Conservation (phyloP, 1,140 invertebrate genomes). For the Calephelis nemesis region DNA sequence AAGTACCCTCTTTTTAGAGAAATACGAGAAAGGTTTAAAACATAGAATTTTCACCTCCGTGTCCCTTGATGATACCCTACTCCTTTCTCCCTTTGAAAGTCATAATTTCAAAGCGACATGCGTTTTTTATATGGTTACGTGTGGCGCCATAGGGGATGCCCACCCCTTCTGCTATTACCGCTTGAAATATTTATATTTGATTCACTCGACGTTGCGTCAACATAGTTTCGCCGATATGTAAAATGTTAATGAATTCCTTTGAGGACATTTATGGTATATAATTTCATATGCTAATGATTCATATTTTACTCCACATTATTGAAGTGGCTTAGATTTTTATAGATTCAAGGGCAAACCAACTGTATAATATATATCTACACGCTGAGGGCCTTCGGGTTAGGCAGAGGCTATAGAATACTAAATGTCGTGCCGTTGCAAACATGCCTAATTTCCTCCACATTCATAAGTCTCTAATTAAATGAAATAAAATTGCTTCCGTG, state of each 20-base stretch:
- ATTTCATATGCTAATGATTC: slow-evolving; percentile 11
- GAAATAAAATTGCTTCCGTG: too few relatives aligned
- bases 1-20: too few relatives aligned
- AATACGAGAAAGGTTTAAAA: neutral
- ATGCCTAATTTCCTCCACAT: too few relatives aligned
- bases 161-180: slow-evolving; percentile 49
- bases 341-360: neutral
- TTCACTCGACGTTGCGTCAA: slow-evolving; percentile 34
- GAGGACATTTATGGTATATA: neutral
- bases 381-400: too few relatives aligned
- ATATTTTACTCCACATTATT: neutral
- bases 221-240: slow-evolving; percentile 11
- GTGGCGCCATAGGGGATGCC: slow-evolving; percentile 57
- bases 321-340: neutral
- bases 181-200: slow-evolving; percentile 59
- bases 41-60: slow-evolving; percentile 24
- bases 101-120: slow-evolving; percentile 69
- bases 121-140: slow-evolving; percentile 66
- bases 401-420: too few relatives aligned
- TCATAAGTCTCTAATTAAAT: too few relatives aligned
- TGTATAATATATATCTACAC: neutral
- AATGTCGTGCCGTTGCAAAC: too few relatives aligned
- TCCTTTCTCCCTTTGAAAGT: slow-evolving; percentile 56
- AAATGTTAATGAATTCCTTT: slow-evolving; percentile 7
- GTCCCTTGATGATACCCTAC: slow-evolving; percentile 44